Conservation (phyloP, 2,113 vertebrate species). For the Neogobius melanostomus region DNA sequence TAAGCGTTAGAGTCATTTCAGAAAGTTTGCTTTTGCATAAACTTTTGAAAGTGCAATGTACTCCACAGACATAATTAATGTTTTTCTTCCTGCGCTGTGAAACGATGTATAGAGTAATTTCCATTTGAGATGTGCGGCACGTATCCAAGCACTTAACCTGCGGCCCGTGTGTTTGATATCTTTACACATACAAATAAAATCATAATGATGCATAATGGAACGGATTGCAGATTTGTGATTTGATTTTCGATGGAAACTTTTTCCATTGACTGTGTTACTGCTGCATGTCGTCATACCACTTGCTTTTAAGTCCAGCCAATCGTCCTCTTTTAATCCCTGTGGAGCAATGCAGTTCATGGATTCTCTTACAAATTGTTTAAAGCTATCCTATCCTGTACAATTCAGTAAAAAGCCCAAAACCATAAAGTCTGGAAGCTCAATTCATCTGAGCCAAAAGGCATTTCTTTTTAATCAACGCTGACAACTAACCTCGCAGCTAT, state of each 20-base stretch:
- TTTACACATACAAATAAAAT: constrained; percentile 2
- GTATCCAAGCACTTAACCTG: constrained; percentile 6
- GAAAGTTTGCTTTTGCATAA: neutral
- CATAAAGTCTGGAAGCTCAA: constrained; percentile 4
- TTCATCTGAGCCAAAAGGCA: constrained; percentile 19
- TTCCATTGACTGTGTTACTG: neutral
- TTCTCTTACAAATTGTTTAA: neutral
- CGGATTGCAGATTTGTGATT: neutral
- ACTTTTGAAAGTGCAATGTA: neutral
- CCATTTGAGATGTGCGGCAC: constrained; percentile 2
- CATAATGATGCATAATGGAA: neutral
- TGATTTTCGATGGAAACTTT: neutral
- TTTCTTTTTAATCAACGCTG: constrained; percentile 13
- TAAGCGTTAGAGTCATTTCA: neutral
- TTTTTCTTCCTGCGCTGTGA: neutral
- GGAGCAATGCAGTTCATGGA: neutral
- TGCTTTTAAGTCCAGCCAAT: neutral
- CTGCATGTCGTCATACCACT: neutral
- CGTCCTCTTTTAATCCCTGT: neutral
- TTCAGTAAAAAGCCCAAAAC: neutral
- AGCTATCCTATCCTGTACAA: neutral
- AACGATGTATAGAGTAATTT: constrained; percentile 5
- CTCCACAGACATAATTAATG: neutral
- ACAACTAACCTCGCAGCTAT: constrained; percentile 31
- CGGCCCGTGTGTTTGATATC: neutral